Percentiles rank a stretch among this genome's conserved stretches.
These are phyloP conservation scores for Desmodus rotundus DNA, from an alignment of 2,113 vertebrate genomes.

Conservation along the genomic window DNA sequence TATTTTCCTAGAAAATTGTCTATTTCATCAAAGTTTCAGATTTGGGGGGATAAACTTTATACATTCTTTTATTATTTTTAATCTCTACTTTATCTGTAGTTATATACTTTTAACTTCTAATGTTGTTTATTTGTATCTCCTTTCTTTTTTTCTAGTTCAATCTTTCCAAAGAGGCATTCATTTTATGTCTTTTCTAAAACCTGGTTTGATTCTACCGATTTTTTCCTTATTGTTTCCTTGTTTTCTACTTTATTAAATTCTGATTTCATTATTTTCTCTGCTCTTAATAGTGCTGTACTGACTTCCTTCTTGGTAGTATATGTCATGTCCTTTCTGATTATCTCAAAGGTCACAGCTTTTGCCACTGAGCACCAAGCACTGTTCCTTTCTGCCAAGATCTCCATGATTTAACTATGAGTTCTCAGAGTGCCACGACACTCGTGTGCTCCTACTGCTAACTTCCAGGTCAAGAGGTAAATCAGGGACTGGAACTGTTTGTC, in stretches of 20 bases:
- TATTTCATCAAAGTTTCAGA: neutral
- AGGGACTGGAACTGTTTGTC: neutral
- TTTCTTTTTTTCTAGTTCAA: neutral
- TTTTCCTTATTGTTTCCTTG: neutral
- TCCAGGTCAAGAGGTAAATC: neutral
- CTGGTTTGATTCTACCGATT: neutral
- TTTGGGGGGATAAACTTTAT: neutral
- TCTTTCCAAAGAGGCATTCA: neutral
- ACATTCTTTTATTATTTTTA: neutral
- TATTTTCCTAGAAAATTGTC: neutral
- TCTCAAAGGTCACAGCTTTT: neutral
- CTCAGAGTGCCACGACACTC: neutral
- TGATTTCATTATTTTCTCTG: neutral
- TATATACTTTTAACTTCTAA: neutral
- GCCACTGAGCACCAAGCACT: neutral
- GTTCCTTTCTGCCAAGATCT: neutral
- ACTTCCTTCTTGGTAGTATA: neutral
- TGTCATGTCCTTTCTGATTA: neutral
- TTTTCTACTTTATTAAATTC: neutral
- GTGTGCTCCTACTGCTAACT: neutral
- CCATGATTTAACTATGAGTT: neutral
- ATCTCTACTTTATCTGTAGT: neutral
- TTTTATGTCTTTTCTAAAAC: neutral
- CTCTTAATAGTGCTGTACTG: neutral
- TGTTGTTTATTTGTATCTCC: neutral